A percentile compares a stretch with the other conserved stretches of the same genome.
These are phyloP conservation scores for Trachelus stipa DNA, from an alignment of 2,888 invertebrate species.

Conservation along the genomic window DNA sequence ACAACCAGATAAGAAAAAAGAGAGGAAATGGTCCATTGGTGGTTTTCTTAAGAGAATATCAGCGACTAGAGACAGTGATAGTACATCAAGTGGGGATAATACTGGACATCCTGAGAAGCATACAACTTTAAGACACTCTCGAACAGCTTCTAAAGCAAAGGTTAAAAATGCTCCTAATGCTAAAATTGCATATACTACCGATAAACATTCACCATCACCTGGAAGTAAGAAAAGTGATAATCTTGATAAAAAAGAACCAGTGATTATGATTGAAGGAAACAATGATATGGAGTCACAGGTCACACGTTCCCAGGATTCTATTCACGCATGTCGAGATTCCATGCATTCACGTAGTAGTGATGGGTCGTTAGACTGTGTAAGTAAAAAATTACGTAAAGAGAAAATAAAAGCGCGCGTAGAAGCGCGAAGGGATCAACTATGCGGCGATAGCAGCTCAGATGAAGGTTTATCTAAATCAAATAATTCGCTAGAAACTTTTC, in stretches of 20 bases:
- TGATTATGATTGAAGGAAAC: neutral
- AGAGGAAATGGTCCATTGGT: conserved; percentile 84
- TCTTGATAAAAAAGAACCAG: neutral
- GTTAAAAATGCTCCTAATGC: neutral
- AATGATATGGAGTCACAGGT: conserved; percentile 28
- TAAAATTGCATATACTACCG: neutral
- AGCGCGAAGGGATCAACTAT: conserved; percentile 73
- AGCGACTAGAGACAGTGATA: conserved; percentile 73
- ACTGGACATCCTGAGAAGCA: conserved; percentile 62
- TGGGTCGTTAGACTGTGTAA: conserved; percentile 69
- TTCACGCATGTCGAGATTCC: conserved; percentile 38
- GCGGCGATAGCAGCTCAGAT: conserved; percentile 77
- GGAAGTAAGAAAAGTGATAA: neutral
- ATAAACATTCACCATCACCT: neutral
- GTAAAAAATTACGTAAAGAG: conserved; percentile 71
- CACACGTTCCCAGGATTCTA: conserved; percentile 36
- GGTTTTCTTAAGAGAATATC: conserved; percentile 83
- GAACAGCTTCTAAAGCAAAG: neutral
- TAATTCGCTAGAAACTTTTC: conserved; percentile 74
- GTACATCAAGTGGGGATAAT: conserved; percentile 70
- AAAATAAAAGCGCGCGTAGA: conserved; percentile 76
- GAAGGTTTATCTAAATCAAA: conserved; percentile 78
- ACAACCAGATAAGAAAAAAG: conserved; percentile 70
- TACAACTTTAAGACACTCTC: conserved; percentile 53
- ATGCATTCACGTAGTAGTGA: conserved; percentile 59